A percentile compares a stretch with the other conserved stretches of the same genome.
These are phyloP conservation scores for Acanthis flammea DNA, from an alignment of 2,797 vertebrate genomes.

Conservation along the genomic window DNA sequence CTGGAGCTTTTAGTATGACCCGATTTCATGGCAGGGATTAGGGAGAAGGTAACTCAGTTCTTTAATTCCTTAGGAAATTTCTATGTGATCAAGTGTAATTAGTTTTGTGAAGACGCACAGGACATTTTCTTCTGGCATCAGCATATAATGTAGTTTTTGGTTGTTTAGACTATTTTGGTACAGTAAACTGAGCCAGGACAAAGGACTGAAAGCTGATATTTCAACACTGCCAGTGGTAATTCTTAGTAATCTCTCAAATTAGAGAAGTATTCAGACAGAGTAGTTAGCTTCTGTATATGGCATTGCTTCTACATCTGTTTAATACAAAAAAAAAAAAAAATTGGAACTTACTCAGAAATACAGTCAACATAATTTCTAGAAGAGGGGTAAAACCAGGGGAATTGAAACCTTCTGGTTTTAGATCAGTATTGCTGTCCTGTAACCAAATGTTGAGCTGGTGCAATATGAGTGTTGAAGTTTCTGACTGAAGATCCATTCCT, in stretches of 20 bases:
- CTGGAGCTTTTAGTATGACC: background rate
- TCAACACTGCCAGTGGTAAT: background rate
- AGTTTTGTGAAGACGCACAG: fast-evolving
- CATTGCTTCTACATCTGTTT: background rate
- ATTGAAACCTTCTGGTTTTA: background rate
- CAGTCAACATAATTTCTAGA: background rate
- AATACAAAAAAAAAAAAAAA: background rate
- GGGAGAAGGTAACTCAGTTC: background rate
- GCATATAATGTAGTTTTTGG: background rate
- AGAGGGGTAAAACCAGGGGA: background rate
- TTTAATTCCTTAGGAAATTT: background rate
- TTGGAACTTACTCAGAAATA: background rate
- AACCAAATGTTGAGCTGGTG: background rate
- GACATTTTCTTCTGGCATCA: background rate
- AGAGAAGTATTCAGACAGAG: background rate
- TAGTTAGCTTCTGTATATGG: background rate
- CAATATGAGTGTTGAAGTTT: background rate
- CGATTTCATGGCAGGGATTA: background rate
- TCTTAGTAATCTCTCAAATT: background rate
- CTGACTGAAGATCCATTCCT: background rate
- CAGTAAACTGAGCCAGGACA: background rate
- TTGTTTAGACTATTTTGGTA: background rate
- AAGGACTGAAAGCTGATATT: background rate
- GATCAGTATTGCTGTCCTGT: background rate
- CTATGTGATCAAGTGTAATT: background rate